Evolutionary conservation across 1,140 invertebrate genomes (phyloP).

Genomic region (Antheraea pernyi): DNA sequence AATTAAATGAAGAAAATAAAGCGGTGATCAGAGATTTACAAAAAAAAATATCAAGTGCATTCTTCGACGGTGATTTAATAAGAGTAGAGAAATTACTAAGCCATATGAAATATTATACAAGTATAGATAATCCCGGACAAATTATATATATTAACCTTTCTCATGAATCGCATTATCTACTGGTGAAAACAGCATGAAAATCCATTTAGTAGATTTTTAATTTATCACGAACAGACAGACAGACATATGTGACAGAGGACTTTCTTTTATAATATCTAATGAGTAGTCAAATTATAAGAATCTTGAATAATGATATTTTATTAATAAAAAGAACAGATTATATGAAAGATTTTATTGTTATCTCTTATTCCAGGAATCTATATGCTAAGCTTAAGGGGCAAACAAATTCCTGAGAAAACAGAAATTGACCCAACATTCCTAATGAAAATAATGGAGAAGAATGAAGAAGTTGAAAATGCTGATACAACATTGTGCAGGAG

Average conservation of each 20-base stretch:
- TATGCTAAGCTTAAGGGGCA: constrained; percentile 84
- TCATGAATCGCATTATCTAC: no score
- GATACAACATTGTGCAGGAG: constrained; percentile 63
- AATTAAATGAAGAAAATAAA: constrained; percentile 82
- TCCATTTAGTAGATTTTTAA: no score
- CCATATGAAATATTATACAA: constrained; percentile 91
- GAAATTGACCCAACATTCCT: constrained; percentile 76
- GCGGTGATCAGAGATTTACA: constrained; percentile 77
- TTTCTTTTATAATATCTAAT: no score
- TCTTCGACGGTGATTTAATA: constrained; percentile 82
- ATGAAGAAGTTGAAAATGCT: constrained; percentile 89
- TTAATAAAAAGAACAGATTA: no score
- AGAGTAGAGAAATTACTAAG: constrained; percentile 82
- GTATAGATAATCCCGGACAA: constrained; percentile 87
- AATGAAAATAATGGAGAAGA: constrained; percentile 92
- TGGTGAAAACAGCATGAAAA: no score
- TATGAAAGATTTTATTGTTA: neutral
- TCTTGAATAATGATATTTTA: no score
- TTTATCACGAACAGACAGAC: no score
- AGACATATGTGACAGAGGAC: no score
- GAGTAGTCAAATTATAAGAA: no score
- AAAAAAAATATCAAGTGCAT: constrained; percentile 81
- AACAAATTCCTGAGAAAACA: constrained; percentile 89
- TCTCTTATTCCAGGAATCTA: constrained; percentile 73
- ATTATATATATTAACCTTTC: no score